Base-by-base conservation (phyloP, 2,113 vertebrate genomes). In the Montifringilla adamsi region DNA sequence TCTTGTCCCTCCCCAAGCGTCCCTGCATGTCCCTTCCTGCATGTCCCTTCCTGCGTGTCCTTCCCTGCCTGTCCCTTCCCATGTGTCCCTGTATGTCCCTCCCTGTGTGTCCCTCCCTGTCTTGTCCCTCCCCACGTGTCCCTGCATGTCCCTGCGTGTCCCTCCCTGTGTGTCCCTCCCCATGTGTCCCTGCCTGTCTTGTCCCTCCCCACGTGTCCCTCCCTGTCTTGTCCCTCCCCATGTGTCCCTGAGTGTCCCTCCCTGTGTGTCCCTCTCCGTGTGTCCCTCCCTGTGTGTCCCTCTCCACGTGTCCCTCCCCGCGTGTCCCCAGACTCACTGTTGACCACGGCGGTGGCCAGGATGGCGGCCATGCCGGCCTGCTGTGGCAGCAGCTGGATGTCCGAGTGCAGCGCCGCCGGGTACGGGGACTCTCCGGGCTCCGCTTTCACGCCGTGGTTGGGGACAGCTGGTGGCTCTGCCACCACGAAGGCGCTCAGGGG, bases 311-410 rank as follows among this genome's bases (percentile, higher is more conserved):
- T 46, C 53, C 24, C 39, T 13, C 24, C 11, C n/a, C 11, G 8
- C 3, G 11, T 41, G 67, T 23, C 47, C 8, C 74, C 0, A 31
- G 7, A 70, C 99, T 99, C 97, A 99, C 99, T 99, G 96, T 99
- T 99, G 64, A 99, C 97, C 53, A 99, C 97, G 0, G 99, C 99
- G 0, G 99, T 99, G 39, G 99, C 99, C 72, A 99, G 97, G 95
- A 99, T 99, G 91, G 99, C 99, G 0, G 99, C 99, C 99, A 99
- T 99, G 96, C 99, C 99, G 0, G 99, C 99, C 87, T 99, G 99
- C 97, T 99, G 99, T 0, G 99, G 99, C 83, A 99, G 98, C 44
- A 99, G 98, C 98, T 99, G 99, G 96, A 99, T 99, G 77, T 99
- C 99, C 0, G 99, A 94, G 94, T 89, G 98, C 46, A 98, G 82